A percentile compares a stretch with the other conserved stretches of the same genome.
These are phyloP conservation scores for Phrynocephalus vlangalii DNA, from an alignment of 2,797 vertebrate species.

Conservation along the genomic window DNA sequence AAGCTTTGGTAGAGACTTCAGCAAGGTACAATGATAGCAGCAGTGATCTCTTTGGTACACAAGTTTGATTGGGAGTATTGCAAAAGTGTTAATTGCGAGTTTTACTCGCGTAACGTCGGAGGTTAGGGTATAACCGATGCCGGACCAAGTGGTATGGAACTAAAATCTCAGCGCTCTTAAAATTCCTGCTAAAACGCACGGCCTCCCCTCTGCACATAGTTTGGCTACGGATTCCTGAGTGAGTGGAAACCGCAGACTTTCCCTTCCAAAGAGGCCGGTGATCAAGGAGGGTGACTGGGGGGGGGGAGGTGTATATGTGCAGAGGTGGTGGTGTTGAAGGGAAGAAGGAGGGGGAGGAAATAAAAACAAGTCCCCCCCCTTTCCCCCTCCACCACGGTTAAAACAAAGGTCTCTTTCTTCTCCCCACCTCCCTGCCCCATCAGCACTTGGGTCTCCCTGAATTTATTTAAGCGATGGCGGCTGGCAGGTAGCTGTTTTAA, in stretches of 20 bases:
- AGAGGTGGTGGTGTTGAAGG: background rate
- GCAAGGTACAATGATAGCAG: too few species aligned
- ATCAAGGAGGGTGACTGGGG: constrained; percentile 49
- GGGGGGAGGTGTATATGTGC: background rate
- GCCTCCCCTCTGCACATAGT: constrained; percentile 12
- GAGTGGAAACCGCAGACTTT: background rate
- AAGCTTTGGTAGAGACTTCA: background rate
- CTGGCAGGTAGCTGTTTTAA: constrained; percentile 55
- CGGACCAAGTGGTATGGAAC: background rate
- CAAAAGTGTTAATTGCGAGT: background rate
- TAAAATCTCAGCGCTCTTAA: background rate
- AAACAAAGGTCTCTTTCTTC: constrained; percentile 67
- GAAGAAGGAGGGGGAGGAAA: constrained; percentile 49
- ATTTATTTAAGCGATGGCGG: constrained; percentile 44
- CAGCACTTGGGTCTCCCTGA: constrained; percentile 38
- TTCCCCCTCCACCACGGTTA: background rate
- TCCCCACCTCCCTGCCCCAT: constrained; percentile 36
- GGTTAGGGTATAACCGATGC: background rate
- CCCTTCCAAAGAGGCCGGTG: constrained; percentile 28
- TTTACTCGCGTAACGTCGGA: background rate
- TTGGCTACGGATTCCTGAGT: background rate
- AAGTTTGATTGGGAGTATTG: background rate
- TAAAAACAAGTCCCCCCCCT: constrained; percentile 50
- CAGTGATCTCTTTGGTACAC: background rate
- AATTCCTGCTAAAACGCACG: constrained; percentile 7